Base-by-base conservation (phyloP, 2,113 vertebrate species). In the Siniperca knerii region DNA sequence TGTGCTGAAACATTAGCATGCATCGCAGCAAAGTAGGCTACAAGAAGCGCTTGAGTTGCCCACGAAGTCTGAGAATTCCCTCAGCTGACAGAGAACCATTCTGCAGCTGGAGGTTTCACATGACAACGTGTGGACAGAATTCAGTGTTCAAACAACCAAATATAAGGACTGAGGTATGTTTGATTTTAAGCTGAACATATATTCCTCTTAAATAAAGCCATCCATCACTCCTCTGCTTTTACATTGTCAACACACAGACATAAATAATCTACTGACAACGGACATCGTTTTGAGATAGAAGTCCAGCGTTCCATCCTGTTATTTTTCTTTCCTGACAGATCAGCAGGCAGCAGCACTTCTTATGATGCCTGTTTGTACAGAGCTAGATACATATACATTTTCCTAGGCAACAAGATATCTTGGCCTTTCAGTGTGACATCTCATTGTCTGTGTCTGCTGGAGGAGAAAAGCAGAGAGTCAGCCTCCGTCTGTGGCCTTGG, bases 371-470 rank as follows among this genome's bases (percentile, higher is more conserved):
- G 13, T 50, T 52, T 42, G 50, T 25, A 58, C 76, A 25, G n/a
- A 69, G 42, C 5, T 16, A 11, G 15, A 65, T 21, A 75, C 68
- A 77, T 50, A 68, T 29, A 68, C 20, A 44, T 77, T 52, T 70
- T 74, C 84, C 70, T 48, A 79, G 81, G 61, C 81, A 11, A 60
- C 75, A 35, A 61, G 74, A 81, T 21, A 40, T 13, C 20, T 40
- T 8, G 73, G 70, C 82, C 78, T 87, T 42, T 82, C 78, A 79
- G 35, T 2, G 74, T 70, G 64, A 81, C 81, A 71, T 48, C 77
- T 75, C 61, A 68, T 68, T 55, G 54, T 67, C 50, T 35, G 57
- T 21, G 66, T 82, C 67, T 73, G 76, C 9, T 10, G 73, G 40
- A 72, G 72, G 66, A 77, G 44, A 48, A 23, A 50, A 48, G 78